Evolutionary conservation across 2,888 invertebrate genomes (phyloP).

Genomic region (Caenorhabditis sp.): DNA sequence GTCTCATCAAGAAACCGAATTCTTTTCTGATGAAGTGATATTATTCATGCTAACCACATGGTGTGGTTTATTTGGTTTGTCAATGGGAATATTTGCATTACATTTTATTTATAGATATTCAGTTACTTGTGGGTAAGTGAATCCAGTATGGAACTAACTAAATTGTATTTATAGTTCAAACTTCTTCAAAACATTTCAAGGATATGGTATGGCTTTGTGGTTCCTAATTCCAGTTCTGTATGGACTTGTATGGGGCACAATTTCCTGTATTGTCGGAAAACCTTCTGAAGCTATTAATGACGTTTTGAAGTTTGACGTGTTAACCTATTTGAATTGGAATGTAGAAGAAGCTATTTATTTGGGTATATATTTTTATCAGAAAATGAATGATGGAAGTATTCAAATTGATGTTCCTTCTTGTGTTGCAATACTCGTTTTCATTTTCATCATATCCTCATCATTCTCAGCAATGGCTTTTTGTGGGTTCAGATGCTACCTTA

Average conservation of each 20-base stretch:
- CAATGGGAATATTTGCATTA: conserved; percentile 10
- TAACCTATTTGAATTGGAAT: background rate
- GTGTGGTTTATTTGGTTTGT: conserved; percentile 8
- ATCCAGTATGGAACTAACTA: too few species aligned
- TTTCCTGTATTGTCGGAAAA: background rate
- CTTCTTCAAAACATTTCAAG: background rate
- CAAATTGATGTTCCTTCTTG: background rate
- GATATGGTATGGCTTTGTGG: background rate
- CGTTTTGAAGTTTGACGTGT: background rate
- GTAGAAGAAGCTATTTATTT: background rate
- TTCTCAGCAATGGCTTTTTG: conserved; percentile 16
- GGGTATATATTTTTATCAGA: background rate
- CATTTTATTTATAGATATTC: conserved; percentile 14
- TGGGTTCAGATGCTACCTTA: conserved; percentile 19
- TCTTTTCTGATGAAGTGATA: too few species aligned
- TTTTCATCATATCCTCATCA: conserved; percentile 7
- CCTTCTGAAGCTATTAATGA: background rate
- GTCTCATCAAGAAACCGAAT: too few species aligned
- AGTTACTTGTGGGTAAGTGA: conserved; percentile 1
- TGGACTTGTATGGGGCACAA: background rate
- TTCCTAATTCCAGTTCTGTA: background rate
- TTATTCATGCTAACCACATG: too few species aligned
- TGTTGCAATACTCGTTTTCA: background rate
- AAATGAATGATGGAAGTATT: background rate
- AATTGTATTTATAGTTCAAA: too few species aligned